phyloP scores from a whole-genome alignment of 2,888 invertebrate genomes.

The Petrophora chlorosata region DNA sequence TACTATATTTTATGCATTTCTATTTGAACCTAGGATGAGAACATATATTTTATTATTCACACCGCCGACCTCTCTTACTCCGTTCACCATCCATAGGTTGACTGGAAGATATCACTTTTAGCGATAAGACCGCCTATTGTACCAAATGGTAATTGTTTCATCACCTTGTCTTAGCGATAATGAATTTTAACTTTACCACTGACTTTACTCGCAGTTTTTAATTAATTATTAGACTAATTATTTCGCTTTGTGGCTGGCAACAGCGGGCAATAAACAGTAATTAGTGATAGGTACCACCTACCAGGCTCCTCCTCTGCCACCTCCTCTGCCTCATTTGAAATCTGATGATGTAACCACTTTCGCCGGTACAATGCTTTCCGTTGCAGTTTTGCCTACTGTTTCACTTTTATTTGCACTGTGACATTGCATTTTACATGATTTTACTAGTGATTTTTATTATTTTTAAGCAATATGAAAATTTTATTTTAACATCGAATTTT shows the following conservation, averaged over 20 bases:
- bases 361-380: conserved; percentile 29
- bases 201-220: conserved; percentile 25
- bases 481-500: too few species aligned
- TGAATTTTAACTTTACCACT: too few species aligned
- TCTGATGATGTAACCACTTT: conserved; percentile 35
- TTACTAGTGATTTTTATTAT: too few species aligned
- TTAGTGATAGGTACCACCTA: conserved; percentile 24
- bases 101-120: too few species aligned
- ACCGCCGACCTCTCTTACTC: too few species aligned
- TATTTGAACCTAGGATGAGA: too few species aligned
- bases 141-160: conserved; percentile 12
- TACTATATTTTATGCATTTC: too few species aligned
- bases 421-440: conserved; percentile 1
- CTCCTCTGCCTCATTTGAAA: conserved; percentile 23
- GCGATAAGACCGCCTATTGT: too few species aligned
- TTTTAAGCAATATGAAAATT: too few species aligned
- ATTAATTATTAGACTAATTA: conserved; percentile 31
- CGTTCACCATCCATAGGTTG: too few species aligned
- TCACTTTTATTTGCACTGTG: conserved; percentile 8
- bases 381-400: conserved; percentile 31
- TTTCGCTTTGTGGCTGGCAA: conserved; percentile 16
- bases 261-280: conserved; percentile 29
- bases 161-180: conserved; percentile 6
- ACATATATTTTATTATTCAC: too few species aligned
- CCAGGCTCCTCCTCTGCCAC: too few species aligned